Evolutionary conservation across 2,113 vertebrate species (phyloP), one percentile per base, ranked within the genome.

Genomic region (Leucoraja erinaceus): DNA sequence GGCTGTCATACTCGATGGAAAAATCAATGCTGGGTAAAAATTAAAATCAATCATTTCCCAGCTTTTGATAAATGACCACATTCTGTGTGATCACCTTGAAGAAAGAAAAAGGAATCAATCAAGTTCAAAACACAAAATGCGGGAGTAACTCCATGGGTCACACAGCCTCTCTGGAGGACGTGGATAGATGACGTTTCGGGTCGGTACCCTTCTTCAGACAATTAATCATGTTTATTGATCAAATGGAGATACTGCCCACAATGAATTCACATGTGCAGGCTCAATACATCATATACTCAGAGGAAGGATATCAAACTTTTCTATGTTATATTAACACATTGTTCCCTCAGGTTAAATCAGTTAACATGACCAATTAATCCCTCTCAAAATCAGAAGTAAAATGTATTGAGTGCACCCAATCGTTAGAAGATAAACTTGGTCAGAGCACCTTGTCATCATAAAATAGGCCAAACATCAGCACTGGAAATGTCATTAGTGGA

Each of bases 211-310:
- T 47, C 38, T 47, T 47, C 38, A 47, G 38, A 47, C 38, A 72
- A 90, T 68, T n/a, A 70, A 90, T 90, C 88, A 90, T 11, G 66
- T 68, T 90, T 20, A 47, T 90, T 90, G 47, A 31, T 72, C 63
- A 90, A 33, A 38, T 2, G 5, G 63, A 90, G 88, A 90, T 72
- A 11, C 70, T 28, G 61, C 14, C 16, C 59, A 38, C 11, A 33
- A 33, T 66, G 63, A 16, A 66, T 38, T 68, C 28, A 90, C 86
- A 31, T 33, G 31, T 31, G 38, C 8, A 70, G 63, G 88, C 20
- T 38, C 63, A 68, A 72, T 90, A 33, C 56, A 31, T 25, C 38
- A 70, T n/a, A 7, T 90, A 70, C n/a, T 25, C n/a, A 90, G 88
- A 90, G 33, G 88, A 90, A 90, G 88, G 61, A 25, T 20, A 18